Evolutionary conservation across 2,113 vertebrate species (phyloP), one percentile per base, ranked within the genome.

Genomic region (Girardinichthys multiradiatus): DNA sequence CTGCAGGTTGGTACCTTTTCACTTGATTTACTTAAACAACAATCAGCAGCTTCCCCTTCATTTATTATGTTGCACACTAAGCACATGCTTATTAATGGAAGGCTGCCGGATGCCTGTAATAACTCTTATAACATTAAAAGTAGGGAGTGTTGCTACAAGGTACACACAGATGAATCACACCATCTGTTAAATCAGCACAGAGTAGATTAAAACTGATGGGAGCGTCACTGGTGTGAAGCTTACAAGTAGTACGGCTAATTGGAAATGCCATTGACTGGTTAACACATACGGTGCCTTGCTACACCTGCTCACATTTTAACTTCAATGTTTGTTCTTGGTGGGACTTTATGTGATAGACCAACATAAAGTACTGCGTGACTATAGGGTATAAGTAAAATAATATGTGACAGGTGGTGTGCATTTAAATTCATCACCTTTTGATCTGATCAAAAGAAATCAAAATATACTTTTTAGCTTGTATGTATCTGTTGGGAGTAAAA

Each of bases 161-260:
- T 31, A 48, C 80, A 76, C 80, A 74, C 65, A 15, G 29, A 77
- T 45, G 71, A 37, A 64, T 57, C 74, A 62, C 81, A 74, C 93
- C 92, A 94, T 94, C 93, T 94, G 93, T 90, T 87, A 84, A 81
- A 91, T 85, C 88, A 90, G 91, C 87, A 91, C 80, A 64, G 83
- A 83, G 79, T 81, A 89, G 93, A 93, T 91, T 94, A 93, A 79
- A 82, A 69, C 1, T 68, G 83, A 57, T 76, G 83, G 70, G 85
- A 79, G 48, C 35, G 45, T 42, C 64, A 45, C 14, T 70, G 68
- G 58, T 79, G 66, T 79, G 67, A 86, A 81, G 85, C 70, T 86
- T 84, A 88, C 65, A 71, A 78, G 67, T 57, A 42, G 70, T 64
- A 2, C 78, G 65, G 68, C 80, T 84, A 81, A 88, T 88, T 77